phyloP scores from a whole-genome alignment of 1,140 invertebrate genomes.

The Melanaphis sacchari region DNA sequence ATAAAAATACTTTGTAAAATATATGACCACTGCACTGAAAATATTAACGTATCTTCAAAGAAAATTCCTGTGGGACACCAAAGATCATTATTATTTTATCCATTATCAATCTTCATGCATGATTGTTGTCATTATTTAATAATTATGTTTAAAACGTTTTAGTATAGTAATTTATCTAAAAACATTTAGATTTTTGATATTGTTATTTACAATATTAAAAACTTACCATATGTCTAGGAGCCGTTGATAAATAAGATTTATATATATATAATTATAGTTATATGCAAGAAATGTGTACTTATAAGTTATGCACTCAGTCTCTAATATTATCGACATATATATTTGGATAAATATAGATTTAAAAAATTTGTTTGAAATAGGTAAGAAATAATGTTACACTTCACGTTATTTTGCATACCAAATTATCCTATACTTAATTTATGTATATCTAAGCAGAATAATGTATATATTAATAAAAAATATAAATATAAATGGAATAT shows the following conservation, averaged over 20 bases:
- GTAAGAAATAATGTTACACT: slow-evolving; percentile 4
- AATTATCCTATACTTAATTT: background rate
- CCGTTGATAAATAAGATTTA: background rate
- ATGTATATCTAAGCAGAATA: background rate
- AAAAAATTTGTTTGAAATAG: background rate
- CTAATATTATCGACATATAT: background rate
- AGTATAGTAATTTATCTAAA: background rate
- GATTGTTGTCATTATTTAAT: background rate
- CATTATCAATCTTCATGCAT: background rate
- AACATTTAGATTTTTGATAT: background rate
- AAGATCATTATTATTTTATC: background rate
- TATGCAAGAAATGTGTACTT: background rate
- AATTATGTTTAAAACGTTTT: background rate
- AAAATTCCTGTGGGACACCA: background rate
- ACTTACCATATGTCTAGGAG: background rate
- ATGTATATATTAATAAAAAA: background rate
- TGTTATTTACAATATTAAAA: background rate
- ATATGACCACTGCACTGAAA: background rate
- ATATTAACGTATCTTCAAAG: background rate
- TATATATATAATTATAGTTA: background rate
- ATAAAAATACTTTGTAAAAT: background rate
- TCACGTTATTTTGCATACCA: background rate
- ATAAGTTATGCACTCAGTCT: background rate
- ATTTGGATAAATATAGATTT: background rate
- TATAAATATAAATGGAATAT: background rate